phyloP scores from a whole-genome alignment of 2,888 invertebrate species.

The Cylloceria caligata region DNA sequence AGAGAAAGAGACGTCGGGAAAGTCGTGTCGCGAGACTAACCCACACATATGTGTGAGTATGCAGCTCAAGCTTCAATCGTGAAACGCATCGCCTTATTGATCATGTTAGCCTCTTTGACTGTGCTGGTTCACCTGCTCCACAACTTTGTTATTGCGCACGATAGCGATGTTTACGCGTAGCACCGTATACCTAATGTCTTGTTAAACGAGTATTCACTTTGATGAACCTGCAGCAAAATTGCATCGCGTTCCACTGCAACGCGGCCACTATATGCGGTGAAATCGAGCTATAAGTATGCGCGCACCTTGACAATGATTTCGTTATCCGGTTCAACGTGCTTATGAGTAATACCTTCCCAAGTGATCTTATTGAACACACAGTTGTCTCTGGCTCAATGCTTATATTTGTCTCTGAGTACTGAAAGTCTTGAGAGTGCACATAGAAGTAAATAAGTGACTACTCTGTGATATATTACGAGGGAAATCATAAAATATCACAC shows the following conservation, averaged over 20 bases:
- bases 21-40: conserved; percentile 47
- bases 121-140: not conserved
- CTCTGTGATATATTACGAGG: not conserved
- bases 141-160: conserved; percentile 1
- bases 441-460: not conserved
- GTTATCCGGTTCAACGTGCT: conserved; percentile 55
- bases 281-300: conserved; percentile 10
- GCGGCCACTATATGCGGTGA: not conserved
- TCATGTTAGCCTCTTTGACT: not conserved
- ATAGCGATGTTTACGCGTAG: not conserved
- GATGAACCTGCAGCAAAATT: conserved; percentile 30
- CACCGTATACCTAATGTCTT: not conserved
- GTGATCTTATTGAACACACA: not conserved
- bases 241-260: not conserved
- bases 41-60: not conserved
- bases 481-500: not conserved
- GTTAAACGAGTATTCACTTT: conserved; percentile 21
- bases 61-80: conserved; percentile 15
- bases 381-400: not conserved
- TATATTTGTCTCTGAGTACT: conserved; percentile 16
- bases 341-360: conserved; percentile 42
- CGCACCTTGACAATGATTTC: conserved; percentile 64
- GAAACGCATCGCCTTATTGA: conserved; percentile 31
- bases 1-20: conserved; percentile 48
- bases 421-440: conserved; percentile 26